Percentiles rank a stretch among this genome's conserved stretches.
Evolutionary conservation across 1,140 invertebrate genomes (phyloP).

Genomic region (Zaprionus kolodkinae): DNA sequence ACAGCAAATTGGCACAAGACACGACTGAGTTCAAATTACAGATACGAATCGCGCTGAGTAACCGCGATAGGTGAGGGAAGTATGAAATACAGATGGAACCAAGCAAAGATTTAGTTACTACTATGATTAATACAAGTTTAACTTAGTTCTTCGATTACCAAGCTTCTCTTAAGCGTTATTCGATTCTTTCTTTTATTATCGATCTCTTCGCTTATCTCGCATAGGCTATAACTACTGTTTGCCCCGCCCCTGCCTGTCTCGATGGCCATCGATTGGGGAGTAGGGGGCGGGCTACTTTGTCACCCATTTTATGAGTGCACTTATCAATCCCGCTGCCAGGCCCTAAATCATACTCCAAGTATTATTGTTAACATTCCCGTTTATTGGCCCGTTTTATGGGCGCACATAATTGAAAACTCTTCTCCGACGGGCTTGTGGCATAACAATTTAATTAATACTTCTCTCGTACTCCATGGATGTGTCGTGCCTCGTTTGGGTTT

Average conservation of each 20-base stretch:
- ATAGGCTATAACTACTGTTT: conserved; percentile 10
- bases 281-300: neutral
- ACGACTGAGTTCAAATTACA: conserved; percentile 30
- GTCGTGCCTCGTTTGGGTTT: conserved; percentile 38
- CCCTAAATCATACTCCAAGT: conserved; percentile 50
- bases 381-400: conserved; percentile 68
- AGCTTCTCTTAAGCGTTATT: neutral
- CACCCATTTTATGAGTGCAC: conserved; percentile 41
- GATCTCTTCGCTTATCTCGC: neutral
- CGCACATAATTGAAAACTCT: conserved; percentile 57
- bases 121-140: too few species aligned
- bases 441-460: conserved; percentile 79
- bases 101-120: neutral
- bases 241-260: neutral
- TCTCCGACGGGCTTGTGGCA: conserved; percentile 58
- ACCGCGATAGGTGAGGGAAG: neutral
- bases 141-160: neutral
- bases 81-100: neutral
- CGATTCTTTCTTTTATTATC: neutral
- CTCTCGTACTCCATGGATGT: conserved; percentile 28
- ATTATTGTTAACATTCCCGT: conserved; percentile 46
- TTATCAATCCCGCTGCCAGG: conserved; percentile 19
- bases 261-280: conserved; percentile 23
- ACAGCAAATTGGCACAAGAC: conserved; percentile 35
- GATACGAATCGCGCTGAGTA: conserved; percentile 52